These are phyloP conservation scores for Xiphophorus couchianus DNA, from an alignment of 2,113 vertebrate genomes.

Conservation along the genomic window DNA sequence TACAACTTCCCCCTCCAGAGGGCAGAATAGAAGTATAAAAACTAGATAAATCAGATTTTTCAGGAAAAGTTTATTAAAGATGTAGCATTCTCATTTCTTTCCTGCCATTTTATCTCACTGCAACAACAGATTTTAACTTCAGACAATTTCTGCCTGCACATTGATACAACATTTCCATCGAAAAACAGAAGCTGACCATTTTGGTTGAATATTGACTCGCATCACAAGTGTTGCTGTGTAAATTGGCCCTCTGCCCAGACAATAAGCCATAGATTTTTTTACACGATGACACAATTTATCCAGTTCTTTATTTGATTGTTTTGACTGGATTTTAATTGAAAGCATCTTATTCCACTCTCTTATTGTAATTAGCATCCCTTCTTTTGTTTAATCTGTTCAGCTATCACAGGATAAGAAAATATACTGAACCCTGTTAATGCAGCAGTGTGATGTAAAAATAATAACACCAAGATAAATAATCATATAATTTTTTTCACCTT, in stretches of 20 bases:
- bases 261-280: constrained; percentile 65
- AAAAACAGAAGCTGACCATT: constrained; percentile 28
- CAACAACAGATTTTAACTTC: not conserved
- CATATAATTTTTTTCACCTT: not conserved
- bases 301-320: constrained; percentile 71
- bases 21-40: too few species aligned
- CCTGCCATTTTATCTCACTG: not conserved
- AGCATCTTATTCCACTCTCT: constrained; percentile 56
- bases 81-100: not conserved
- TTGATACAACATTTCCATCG: constrained; percentile 39
- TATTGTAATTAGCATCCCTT: constrained; percentile 51
- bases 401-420: not conserved
- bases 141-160: not conserved
- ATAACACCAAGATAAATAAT: not conserved
- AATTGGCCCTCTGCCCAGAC: constrained; percentile 65
- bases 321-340: constrained; percentile 66
- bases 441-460: not conserved
- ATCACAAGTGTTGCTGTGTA: constrained; percentile 55
- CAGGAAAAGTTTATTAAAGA: too few species aligned
- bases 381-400: constrained; percentile 28
- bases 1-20: too few species aligned
- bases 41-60: too few species aligned
- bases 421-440: not conserved
- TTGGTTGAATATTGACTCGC: constrained; percentile 45
- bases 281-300: constrained; percentile 73